Evolutionary conservation across 2,888 invertebrate genomes (phyloP).

Genomic region (Pseudolycoriella hygida): DNA sequence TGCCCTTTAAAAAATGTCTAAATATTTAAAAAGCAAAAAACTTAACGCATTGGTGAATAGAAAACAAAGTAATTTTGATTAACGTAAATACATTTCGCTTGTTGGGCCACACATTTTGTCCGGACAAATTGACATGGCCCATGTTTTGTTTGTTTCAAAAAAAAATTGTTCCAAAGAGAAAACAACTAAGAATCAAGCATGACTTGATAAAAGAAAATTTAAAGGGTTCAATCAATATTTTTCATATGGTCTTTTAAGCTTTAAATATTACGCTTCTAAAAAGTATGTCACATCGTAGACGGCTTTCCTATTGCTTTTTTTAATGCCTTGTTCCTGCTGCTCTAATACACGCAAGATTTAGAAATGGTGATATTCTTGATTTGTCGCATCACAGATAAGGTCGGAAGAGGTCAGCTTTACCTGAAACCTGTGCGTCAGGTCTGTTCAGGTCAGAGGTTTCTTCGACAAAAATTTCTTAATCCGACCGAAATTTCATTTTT

Average conservation of each 20-base stretch:
- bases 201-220: not conserved
- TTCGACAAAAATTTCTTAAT: no score
- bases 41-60: slow-evolving; percentile 2
- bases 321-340: not conserved
- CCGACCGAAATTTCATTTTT: no score
- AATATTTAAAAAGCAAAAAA: not conserved
- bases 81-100: slow-evolving; percentile 1
- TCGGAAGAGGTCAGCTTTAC: no score
- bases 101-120: slow-evolving; percentile 12
- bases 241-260: slow-evolving; percentile 1
- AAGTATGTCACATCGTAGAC: not conserved
- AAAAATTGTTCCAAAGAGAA: not conserved
- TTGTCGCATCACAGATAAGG: no score
- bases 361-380: no score
- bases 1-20: slow-evolving; percentile 6
- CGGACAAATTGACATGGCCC: slow-evolving; percentile 10
- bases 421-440: no score
- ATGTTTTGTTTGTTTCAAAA: slow-evolving; percentile 3
- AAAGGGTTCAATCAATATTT: slow-evolving; percentile 3
- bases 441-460: no score
- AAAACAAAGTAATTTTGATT: slow-evolving; percentile 1
- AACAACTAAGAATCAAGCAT: not conserved
- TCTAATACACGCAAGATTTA: no score
- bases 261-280: not conserved
- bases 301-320: not conserved